These are phyloP conservation scores for Ischnus inquisitorius DNA, from an alignment of 2,888 invertebrate genomes.

Conservation along the genomic window DNA sequence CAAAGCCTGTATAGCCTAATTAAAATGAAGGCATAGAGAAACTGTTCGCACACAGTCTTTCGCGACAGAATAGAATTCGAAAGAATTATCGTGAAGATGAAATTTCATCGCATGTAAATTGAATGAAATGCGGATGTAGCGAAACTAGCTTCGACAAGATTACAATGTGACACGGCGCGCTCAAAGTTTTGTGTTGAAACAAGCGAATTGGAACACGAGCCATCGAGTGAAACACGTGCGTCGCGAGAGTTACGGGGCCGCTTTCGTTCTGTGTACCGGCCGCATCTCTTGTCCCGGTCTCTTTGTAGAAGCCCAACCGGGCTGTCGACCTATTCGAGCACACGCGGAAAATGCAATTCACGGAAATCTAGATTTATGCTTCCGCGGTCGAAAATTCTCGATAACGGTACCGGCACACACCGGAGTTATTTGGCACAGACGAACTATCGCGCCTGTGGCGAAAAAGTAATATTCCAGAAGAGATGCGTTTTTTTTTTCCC, in stretches of 20 bases:
- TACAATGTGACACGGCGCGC: constrained; percentile 34
- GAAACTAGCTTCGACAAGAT: constrained; percentile 57
- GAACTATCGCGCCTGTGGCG: too few relatives aligned
- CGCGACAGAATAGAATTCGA: background rate
- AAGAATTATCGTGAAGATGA: background rate
- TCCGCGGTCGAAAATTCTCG: constrained; percentile 39
- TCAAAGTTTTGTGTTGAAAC: constrained; percentile 48
- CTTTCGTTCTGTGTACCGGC: constrained; percentile 38
- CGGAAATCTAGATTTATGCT: constrained; percentile 51
- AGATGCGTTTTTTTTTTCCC: too few relatives aligned
- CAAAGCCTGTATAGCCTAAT: background rate
- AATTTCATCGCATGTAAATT: background rate
- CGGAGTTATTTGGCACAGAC: background rate
- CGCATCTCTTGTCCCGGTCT: constrained; percentile 19
- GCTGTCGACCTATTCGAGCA: background rate
- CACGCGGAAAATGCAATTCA: constrained; percentile 35
- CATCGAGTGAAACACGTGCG: constrained; percentile 62
- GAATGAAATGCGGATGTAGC: background rate
- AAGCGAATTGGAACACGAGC: constrained; percentile 65
- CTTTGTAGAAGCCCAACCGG: background rate
- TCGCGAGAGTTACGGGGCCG: constrained; percentile 2
- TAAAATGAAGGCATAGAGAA: background rate
- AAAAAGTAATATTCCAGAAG: too few relatives aligned
- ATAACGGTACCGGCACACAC: constrained; percentile 12
- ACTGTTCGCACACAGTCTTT: background rate